These are phyloP conservation scores for Cyprinodon diabolis DNA, from an alignment of 2,797 vertebrate species.

Conservation along the genomic window DNA sequence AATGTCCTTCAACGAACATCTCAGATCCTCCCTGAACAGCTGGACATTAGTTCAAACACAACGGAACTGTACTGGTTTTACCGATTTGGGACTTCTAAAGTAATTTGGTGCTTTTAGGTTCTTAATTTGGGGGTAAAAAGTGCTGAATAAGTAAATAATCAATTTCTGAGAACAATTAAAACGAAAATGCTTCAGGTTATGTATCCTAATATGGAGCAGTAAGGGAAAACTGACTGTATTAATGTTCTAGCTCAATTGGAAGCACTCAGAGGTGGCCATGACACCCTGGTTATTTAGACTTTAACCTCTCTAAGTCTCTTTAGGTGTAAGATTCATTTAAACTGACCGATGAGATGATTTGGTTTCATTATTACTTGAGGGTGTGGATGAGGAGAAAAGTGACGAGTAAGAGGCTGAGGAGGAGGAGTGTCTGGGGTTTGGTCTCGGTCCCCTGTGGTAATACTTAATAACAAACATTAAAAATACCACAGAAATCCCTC, in stretches of 20 bases:
- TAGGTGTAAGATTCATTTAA: constrained; percentile 47
- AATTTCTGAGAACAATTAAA: background rate
- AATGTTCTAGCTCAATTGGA: background rate
- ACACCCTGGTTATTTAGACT: constrained; percentile 28
- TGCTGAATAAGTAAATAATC: background rate
- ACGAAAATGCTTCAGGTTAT: background rate
- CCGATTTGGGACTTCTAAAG: background rate
- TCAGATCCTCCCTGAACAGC: background rate
- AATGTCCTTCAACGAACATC: background rate
- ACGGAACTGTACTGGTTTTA: background rate
- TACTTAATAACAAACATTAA: constrained; percentile 88
- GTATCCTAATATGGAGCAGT: background rate
- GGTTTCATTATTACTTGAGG: constrained; percentile 63
- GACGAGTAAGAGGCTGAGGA: constrained; percentile 34
- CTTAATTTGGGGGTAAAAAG: background rate
- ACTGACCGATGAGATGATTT: constrained; percentile 33
- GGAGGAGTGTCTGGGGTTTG: constrained; percentile 74
- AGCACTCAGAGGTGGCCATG: background rate
- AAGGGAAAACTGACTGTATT: background rate
- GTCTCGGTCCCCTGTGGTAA: constrained; percentile 80
- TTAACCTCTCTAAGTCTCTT: constrained; percentile 30
- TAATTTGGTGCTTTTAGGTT: background rate
- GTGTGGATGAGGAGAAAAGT: constrained; percentile 33
- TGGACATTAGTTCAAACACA: background rate
- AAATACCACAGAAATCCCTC: constrained; percentile 83